A percentile compares a stretch with the other conserved stretches of the same genome.
Evolutionary conservation across 2,113 vertebrate species (phyloP).

Genomic region (Menura novaehollandiae): DNA sequence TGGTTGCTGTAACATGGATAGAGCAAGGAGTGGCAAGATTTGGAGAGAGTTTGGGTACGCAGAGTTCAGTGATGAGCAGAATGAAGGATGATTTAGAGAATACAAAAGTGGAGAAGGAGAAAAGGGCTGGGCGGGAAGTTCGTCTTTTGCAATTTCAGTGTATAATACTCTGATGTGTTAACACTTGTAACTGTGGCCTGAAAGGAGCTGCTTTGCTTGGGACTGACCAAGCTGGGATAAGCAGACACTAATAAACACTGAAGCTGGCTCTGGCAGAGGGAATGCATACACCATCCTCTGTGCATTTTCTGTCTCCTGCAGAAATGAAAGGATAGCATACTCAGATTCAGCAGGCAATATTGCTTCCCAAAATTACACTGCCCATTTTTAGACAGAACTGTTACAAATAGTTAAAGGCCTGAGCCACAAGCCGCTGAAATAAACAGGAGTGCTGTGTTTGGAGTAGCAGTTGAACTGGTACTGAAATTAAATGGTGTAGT

Average conservation of each 20-base stretch:
- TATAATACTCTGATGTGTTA: not conserved
- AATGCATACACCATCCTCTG: not conserved
- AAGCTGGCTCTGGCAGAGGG: not conserved
- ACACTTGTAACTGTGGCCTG: not conserved
- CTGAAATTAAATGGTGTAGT: not conserved
- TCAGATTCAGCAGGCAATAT: not conserved
- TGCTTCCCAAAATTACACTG: not conserved
- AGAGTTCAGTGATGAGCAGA: not conserved
- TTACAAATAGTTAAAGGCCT: not conserved
- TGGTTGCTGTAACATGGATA: not conserved
- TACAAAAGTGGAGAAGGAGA: not conserved
- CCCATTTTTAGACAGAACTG: not conserved
- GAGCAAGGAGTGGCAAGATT: not conserved
- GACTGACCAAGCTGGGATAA: not conserved
- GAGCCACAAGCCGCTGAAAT: not conserved
- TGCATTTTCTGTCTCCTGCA: not conserved
- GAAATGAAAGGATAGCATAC: not conserved
- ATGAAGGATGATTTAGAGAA: not conserved
- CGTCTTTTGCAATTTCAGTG: not conserved
- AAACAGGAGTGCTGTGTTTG: not conserved
- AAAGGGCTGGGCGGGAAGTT: not conserved
- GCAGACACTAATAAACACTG: not conserved
- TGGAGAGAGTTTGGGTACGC: not conserved
- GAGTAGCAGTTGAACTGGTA: not conserved
- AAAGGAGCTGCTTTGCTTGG: not conserved